Evolutionary conservation across 2,113 vertebrate genomes (phyloP).

Genomic region (Laticauda laticaudata): DNA sequence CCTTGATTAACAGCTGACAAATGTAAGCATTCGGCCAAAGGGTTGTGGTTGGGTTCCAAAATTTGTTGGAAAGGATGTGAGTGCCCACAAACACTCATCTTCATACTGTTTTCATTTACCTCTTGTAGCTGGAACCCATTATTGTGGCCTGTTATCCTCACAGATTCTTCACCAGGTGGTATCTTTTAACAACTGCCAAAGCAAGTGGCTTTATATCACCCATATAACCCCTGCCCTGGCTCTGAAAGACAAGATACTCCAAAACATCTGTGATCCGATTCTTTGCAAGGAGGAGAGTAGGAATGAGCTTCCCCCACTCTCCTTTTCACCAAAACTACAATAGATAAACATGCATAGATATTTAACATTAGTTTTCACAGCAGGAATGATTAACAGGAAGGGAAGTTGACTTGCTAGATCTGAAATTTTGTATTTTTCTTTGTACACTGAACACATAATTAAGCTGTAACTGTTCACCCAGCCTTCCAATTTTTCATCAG

Average conservation of each 20-base stretch:
- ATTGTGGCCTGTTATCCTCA: neutral
- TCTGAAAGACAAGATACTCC: neutral
- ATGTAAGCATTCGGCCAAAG: neutral
- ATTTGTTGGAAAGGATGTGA: neutral
- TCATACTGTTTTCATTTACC: neutral
- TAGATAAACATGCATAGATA: neutral
- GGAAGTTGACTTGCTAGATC: slow-evolving; percentile 30
- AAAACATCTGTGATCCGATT: neutral
- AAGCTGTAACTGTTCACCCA: neutral
- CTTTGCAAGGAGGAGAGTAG: neutral
- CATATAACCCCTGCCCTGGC: neutral
- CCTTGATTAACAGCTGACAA: neutral
- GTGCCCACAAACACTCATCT: neutral
- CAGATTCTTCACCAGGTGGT: neutral
- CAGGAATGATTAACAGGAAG: slow-evolving; percentile 8
- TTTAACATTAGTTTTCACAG: slow-evolving; percentile 10
- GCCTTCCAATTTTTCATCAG: neutral
- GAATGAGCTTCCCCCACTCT: too few species aligned
- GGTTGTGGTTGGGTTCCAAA: neutral
- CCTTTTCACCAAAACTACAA: neutral
- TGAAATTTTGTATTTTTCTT: slow-evolving; percentile 36
- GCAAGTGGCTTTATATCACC: neutral
- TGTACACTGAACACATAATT: neutral
- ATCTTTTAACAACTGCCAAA: neutral
- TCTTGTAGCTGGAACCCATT: neutral